These are phyloP conservation scores for Cydia amplana DNA, from an alignment of 1,140 invertebrate genomes.

Conservation along the genomic window DNA sequence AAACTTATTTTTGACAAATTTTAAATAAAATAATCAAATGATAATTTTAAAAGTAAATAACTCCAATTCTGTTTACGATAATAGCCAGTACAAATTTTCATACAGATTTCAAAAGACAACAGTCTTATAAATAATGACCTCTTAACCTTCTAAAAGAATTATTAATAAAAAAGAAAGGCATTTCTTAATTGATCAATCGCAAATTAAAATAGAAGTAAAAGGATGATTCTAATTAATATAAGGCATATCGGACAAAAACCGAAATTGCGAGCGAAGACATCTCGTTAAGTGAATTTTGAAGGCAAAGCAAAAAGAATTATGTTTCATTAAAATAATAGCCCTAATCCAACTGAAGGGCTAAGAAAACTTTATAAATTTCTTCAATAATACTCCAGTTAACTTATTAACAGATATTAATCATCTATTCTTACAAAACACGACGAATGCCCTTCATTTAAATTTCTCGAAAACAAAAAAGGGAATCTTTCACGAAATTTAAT, in stretches of 20 bases:
- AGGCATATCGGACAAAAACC: background rate
- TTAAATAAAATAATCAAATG: no score
- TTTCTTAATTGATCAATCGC: background rate
- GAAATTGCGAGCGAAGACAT: conserved; percentile 3
- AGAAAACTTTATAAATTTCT: conserved; percentile 9
- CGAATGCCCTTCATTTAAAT: background rate
- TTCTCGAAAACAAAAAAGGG: conserved; percentile 16
- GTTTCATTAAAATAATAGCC: conserved; percentile 31
- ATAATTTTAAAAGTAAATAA: no score
- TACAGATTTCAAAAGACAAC: no score
- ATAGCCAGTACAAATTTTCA: no score
- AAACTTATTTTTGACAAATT: no score
- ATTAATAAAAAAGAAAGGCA: background rate
- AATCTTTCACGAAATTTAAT: conserved; percentile 13
- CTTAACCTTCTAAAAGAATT: no score
- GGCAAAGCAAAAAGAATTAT: conserved; percentile 23
- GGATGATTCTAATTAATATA: background rate
- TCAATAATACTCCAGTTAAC: conserved; percentile 23
- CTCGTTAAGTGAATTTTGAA: conserved; percentile 20
- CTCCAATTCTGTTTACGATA: no score
- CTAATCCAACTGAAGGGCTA: background rate
- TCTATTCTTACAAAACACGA: conserved; percentile 18
- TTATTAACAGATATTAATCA: conserved; percentile 22
- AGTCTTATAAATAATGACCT: no score
- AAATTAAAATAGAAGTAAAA: conserved; percentile 5